These are phyloP conservation scores for Vireo griseus DNA, from an alignment of 2,797 vertebrate species.

Conservation along the genomic window DNA sequence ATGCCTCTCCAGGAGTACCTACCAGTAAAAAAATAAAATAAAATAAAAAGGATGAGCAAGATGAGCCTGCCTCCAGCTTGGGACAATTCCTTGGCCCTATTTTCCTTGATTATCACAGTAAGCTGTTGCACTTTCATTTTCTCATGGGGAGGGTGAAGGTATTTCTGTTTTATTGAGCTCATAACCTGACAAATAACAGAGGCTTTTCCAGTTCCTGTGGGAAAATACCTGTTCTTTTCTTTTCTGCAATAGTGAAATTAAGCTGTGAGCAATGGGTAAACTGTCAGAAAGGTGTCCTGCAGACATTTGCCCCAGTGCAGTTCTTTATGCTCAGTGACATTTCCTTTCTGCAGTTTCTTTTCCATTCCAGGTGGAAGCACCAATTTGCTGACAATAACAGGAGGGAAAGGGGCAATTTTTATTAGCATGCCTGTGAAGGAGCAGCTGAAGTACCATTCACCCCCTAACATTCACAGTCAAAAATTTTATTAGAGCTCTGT, in stretches of 20 bases:
- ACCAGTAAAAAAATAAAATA: neutral
- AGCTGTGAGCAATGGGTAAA: neutral
- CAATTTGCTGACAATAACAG: neutral
- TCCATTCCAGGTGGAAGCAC: neutral
- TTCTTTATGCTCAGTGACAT: neutral
- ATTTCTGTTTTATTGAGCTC: neutral
- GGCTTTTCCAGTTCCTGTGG: neutral
- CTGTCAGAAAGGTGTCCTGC: neutral
- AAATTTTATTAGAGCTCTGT: neutral
- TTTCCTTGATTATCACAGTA: neutral
- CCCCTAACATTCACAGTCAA: accelerated
- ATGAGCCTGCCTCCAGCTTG: neutral
- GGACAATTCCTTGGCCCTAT: neutral
- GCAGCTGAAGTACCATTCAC: neutral
- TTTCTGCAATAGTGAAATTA: neutral
- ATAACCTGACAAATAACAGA: neutral
- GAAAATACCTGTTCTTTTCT: neutral
- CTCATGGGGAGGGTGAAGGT: neutral
- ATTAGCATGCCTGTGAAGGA: neutral
- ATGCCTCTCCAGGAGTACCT: neutral
- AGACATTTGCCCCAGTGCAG: neutral
- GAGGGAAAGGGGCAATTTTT: neutral
- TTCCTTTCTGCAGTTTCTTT: neutral
- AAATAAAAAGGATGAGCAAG: accelerated
- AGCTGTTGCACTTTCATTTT: neutral